Conservation (phyloP, 2,888 invertebrate genomes). For the Drosophila helvetica region DNA sequence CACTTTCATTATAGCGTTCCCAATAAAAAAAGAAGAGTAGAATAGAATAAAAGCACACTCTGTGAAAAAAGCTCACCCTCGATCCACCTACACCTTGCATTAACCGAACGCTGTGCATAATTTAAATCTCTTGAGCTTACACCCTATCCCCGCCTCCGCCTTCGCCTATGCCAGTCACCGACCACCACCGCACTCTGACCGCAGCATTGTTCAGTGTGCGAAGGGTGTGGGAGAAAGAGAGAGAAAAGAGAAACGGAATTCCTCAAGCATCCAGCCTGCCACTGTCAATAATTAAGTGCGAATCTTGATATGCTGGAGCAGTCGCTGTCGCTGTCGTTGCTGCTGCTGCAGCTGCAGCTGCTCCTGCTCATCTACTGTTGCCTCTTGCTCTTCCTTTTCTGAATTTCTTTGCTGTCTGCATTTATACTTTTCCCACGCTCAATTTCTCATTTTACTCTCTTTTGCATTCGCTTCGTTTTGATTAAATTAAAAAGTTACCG, state of each 20-base stretch:
- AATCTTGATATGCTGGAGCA: slow-evolving; percentile 42
- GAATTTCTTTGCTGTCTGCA: no score
- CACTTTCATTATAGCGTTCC: no score
- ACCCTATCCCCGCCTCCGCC: background rate
- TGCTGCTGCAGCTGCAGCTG: no score
- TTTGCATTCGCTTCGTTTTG: slow-evolving; percentile 53
- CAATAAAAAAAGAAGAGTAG: no score
- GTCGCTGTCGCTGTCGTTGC: slow-evolving; percentile 1
- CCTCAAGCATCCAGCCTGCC: slow-evolving; percentile 46
- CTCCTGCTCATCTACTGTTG: no score
- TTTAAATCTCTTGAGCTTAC: slow-evolving; percentile 42
- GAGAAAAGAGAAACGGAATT: slow-evolving; percentile 14
- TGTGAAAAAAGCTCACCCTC: background rate
- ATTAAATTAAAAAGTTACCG: slow-evolving; percentile 70
- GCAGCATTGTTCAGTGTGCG: slow-evolving; percentile 4
- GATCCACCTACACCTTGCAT: background rate
- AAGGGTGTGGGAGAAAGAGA: slow-evolving; percentile 3
- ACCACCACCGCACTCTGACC: slow-evolving; percentile 8
- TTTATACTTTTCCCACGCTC: no score
- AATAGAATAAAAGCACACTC: background rate
- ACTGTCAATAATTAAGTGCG: slow-evolving; percentile 58
- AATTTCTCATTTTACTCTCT: slow-evolving; percentile 12
- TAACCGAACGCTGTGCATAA: slow-evolving; percentile 47
- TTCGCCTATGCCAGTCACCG: background rate
- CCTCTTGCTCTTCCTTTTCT: background rate